Evolutionary conservation across 1,140 invertebrate species (phyloP).

Genomic region (Tenebrio molitor): DNA sequence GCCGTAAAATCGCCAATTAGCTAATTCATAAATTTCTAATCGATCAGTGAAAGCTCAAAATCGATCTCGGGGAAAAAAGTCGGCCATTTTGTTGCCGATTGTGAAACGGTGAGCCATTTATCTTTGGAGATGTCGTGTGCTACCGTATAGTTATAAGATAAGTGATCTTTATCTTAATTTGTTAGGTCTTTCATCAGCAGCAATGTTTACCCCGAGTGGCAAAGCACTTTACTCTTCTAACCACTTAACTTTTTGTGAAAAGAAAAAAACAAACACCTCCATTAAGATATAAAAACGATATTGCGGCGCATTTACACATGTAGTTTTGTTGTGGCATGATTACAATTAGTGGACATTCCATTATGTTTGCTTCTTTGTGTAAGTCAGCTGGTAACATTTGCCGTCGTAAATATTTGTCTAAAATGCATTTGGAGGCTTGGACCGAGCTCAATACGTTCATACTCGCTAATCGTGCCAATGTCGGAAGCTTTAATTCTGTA

Average conservation of each 20-base stretch:
- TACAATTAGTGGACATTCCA: slow-evolving; percentile 42
- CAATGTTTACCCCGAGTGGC: slow-evolving; percentile 25
- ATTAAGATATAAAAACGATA: slow-evolving; percentile 46
- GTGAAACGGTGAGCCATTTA: background rate
- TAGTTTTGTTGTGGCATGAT: slow-evolving; percentile 37
- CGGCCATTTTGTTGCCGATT: too few species aligned
- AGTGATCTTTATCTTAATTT: slow-evolving; percentile 44
- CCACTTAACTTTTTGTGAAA: slow-evolving; percentile 43
- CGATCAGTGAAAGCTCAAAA: slow-evolving; percentile 8
- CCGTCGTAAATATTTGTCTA: slow-evolving; percentile 20
- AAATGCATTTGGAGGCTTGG: slow-evolving; percentile 7
- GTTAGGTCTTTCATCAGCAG: slow-evolving; percentile 18
- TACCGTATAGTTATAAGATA: slow-evolving; percentile 23
- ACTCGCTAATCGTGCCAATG: background rate
- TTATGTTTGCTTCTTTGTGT: slow-evolving; percentile 40
- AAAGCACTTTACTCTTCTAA: slow-evolving; percentile 38
- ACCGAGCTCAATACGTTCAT: background rate
- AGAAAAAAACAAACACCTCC: slow-evolving; percentile 41
- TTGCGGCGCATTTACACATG: slow-evolving; percentile 38
- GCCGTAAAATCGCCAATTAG: slow-evolving; percentile 25
- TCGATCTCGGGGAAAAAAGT: background rate
- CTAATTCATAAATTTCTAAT: slow-evolving; percentile 26
- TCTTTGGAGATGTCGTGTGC: slow-evolving; percentile 16
- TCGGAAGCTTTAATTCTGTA: too few species aligned
- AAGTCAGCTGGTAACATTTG: slow-evolving; percentile 24